Conservation (phyloP, 2,888 invertebrate species). For the Sarcophaga variegata region DNA sequence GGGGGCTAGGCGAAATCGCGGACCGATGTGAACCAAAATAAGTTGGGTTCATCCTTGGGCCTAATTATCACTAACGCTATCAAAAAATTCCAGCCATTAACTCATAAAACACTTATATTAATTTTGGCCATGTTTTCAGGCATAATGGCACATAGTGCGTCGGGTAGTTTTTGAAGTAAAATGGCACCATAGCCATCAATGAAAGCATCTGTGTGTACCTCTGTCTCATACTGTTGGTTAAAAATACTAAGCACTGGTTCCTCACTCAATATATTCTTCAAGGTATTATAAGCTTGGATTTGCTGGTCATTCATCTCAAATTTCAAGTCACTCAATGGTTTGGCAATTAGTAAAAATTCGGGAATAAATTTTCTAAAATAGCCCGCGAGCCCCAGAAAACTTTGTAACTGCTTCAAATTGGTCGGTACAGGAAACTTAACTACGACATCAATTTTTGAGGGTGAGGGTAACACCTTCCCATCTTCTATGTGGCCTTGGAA, state of each 20-base stretch:
- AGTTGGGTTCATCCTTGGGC: too few relatives aligned
- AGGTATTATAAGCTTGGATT: constrained; percentile 67
- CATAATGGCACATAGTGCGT: too few relatives aligned
- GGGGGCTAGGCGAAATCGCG: too few relatives aligned
- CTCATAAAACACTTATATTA: too few relatives aligned
- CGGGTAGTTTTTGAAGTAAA: too few relatives aligned
- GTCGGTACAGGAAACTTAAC: constrained; percentile 32
- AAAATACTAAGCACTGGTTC: constrained; percentile 44
- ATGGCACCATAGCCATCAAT: too few relatives aligned
- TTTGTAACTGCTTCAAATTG: constrained; percentile 50
- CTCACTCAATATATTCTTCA: constrained; percentile 24
- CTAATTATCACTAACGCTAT: too few relatives aligned
- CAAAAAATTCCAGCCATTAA: too few relatives aligned
- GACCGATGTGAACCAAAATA: too few relatives aligned
- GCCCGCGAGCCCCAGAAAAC: constrained; percentile 41
- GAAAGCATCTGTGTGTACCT: constrained; percentile 43
- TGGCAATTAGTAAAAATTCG: constrained; percentile 27
- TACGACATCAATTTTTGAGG: constrained; percentile 44
- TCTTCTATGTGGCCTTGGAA: constrained; percentile 36
- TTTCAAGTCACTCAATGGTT: constrained; percentile 22
- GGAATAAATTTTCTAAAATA: too few relatives aligned
- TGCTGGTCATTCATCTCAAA: constrained; percentile 68
- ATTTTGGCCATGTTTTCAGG: too few relatives aligned
- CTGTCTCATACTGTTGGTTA: constrained; percentile 41
- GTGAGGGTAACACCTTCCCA: constrained; percentile 41